These are phyloP conservation scores for Peromyscus polionotus DNA, from an alignment of 2,113 vertebrate species.

Conservation along the genomic window DNA sequence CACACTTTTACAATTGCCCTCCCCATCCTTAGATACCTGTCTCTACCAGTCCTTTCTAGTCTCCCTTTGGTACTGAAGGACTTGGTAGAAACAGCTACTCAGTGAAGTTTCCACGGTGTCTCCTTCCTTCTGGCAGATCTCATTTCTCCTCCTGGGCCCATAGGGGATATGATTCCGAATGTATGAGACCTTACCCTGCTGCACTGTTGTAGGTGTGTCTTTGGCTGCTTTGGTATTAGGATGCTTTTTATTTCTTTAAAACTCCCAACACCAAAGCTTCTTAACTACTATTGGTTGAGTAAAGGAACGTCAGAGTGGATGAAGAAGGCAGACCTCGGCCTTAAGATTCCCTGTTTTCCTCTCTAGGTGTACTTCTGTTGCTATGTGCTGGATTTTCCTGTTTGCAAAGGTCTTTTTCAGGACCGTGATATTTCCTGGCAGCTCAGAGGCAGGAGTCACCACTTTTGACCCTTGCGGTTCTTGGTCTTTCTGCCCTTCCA, in stretches of 20 bases:
- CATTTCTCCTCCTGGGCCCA: background rate
- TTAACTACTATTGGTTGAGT: conserved; percentile 1
- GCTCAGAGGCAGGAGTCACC: background rate
- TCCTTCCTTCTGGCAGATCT: background rate
- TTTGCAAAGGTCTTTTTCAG: conserved; percentile 60
- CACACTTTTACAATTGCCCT: background rate
- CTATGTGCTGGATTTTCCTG: background rate
- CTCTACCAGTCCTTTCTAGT: background rate
- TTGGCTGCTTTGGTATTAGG: background rate
- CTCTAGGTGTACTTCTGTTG: background rate
- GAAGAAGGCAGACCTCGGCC: background rate
- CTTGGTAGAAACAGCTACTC: background rate
- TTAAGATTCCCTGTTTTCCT: background rate
- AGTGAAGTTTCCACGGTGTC: background rate
- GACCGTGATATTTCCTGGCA: conserved; percentile 23
- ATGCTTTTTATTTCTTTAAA: conserved; percentile 49
- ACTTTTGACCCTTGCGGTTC: conserved; percentile 63
- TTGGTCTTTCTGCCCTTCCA: conserved; percentile 71
- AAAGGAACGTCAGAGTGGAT: background rate
- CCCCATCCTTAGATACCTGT: background rate
- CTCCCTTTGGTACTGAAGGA: background rate
- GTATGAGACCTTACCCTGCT: background rate
- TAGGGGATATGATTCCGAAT: background rate
- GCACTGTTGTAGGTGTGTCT: background rate
- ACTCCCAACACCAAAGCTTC: conserved; percentile 2